A percentile compares a stretch with the other conserved stretches of the same genome.
Evolutionary conservation across 1,140 invertebrate genomes (phyloP).

Genomic region (Pemphigus obesinymphae): DNA sequence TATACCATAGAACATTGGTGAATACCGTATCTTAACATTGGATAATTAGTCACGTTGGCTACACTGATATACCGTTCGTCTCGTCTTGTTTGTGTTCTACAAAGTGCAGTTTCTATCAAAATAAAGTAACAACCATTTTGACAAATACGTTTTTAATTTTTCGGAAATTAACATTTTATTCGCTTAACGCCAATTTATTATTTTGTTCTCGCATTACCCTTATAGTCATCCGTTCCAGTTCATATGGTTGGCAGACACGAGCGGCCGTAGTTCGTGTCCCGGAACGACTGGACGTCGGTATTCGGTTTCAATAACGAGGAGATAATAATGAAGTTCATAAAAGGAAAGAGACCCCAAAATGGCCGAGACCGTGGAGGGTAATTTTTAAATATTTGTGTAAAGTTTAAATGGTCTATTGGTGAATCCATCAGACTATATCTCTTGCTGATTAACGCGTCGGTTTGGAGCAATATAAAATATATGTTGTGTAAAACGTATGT

Average conservation of each 20-base stretch:
- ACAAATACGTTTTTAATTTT: neutral
- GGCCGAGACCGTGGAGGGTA: neutral
- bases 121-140: neutral
- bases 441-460: neutral
- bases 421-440: neutral
- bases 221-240: neutral
- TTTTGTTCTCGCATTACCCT: neutral
- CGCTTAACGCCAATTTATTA: neutral
- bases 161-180: neutral
- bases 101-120: neutral
- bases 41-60: neutral
- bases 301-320: neutral
- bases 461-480: neutral
- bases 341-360: constrained; percentile 33
- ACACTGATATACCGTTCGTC: neutral
- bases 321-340: constrained; percentile 23
- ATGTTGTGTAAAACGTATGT: neutral
- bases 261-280: neutral
- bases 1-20: too few relatives aligned
- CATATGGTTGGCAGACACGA: neutral
- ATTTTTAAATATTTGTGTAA: neutral
- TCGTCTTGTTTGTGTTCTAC: constrained; percentile 7
- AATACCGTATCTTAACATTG: too few relatives aligned
- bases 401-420: neutral
- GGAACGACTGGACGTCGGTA: too few relatives aligned